These are phyloP conservation scores for Sminthopsis crassicaudata DNA, from an alignment of 2,113 vertebrate genomes.

Conservation along the genomic window DNA sequence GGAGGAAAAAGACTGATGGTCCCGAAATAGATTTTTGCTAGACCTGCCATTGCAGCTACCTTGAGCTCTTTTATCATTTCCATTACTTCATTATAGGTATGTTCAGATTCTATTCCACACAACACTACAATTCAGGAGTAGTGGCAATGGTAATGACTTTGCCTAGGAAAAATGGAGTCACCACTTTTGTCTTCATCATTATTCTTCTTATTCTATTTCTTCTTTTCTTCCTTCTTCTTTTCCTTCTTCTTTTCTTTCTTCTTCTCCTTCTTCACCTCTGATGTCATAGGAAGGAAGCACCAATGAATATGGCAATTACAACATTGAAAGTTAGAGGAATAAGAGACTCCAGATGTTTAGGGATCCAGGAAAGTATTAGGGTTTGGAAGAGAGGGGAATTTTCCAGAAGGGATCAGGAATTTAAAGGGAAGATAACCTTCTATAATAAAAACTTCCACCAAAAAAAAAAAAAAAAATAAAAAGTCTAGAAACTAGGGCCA, in stretches of 20 bases:
- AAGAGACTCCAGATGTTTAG: background rate
- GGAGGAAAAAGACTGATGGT: background rate
- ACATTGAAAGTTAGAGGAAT: background rate
- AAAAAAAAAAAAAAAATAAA: no score
- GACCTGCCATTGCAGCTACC: background rate
- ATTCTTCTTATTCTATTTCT: no score
- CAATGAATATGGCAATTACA: background rate
- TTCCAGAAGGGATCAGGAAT: background rate
- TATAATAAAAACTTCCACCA: background rate
- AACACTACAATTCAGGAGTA: background rate
- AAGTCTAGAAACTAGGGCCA: background rate
- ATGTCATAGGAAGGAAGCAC: background rate
- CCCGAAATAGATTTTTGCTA: background rate
- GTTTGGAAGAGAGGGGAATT: background rate
- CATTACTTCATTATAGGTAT: background rate
- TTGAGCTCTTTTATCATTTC: background rate
- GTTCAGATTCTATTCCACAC: background rate
- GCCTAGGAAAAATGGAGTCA: background rate
- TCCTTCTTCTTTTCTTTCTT: background rate
- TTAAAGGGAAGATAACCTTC: background rate
- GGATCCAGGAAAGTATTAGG: background rate
- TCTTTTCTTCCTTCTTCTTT: background rate
- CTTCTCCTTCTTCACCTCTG: background rate
- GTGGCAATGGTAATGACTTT: background rate
- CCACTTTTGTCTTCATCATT: no score